Evolutionary conservation across 2,888 invertebrate species (phyloP), one percentile per base, ranked within the genome.

Genomic region (Stomorhina lunata): DNA sequence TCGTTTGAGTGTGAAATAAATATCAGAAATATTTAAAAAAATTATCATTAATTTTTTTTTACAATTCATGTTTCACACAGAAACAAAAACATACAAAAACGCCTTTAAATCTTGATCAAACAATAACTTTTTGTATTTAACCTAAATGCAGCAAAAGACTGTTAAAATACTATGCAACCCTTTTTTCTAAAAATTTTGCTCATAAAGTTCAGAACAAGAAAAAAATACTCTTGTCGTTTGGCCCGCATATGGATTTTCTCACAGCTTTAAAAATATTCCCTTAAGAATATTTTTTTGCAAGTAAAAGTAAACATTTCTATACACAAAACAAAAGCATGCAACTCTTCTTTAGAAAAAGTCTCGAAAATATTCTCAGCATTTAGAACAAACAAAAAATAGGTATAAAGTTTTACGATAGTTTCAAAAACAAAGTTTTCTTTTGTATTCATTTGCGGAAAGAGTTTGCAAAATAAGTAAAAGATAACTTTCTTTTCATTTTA

Each of bases 401-500:
- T n/a, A n/a, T n/a, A n/a, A 32, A 20, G 6, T 17, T 9, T 12
- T 32, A 55, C 75, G 25, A 48, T 48, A 55, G 63, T 63, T 63
- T 53, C 22, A 55, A 61, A 20, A 68, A 68, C 45, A 73, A 71
- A 71, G 55, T 71, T 65, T 71, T 4, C 10, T 55, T 17, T 55
- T 75, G 65, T 59, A 57, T 50, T 66, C 27, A 27, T 27, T 37
- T 12, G 53, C 37, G 53, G 37, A 25, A 20, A 34, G 40, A 68
- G 37, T 34, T 34, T 50, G 45, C 29, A 55, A 72, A 57, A 48
- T 20, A 32, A n/a, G 37, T 66, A n/a, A 68, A 57, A n/a, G 20
- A 61, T 68, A 69, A 69, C 55, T 80, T 80, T 76, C 48, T 37
- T 29, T 71, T 50, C 48, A 76, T 48, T 69, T 65, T 75, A 57